Conservation (phyloP, 2,113 vertebrate species). For the Marmota flaviventris region DNA sequence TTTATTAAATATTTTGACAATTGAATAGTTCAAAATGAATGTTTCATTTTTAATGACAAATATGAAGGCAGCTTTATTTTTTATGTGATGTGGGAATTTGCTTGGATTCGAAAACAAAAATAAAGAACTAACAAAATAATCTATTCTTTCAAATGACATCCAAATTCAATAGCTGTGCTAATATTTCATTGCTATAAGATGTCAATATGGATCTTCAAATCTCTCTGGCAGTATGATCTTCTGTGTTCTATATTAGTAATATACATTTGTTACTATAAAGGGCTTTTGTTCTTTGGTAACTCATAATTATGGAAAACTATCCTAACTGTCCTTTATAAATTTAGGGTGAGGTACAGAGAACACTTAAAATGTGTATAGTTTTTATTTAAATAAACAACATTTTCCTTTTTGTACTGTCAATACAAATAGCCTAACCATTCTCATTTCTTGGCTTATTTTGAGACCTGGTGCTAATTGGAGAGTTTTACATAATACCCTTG, state of each 20-base stretch:
- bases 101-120: conserved; percentile 20
- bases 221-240: conserved; percentile 4
- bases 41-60: conserved; percentile 32
- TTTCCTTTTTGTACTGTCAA: conserved; percentile 14
- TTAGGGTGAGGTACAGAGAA: neutral
- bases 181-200: conserved; percentile 43
- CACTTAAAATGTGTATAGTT: neutral
- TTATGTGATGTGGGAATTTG: conserved; percentile 6
- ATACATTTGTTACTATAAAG: neutral
- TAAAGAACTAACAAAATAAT: conserved; percentile 44
- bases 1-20: conserved; percentile 61
- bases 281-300: neutral
- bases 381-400: neutral
- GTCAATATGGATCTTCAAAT: conserved; percentile 16
- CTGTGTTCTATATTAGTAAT: neutral
- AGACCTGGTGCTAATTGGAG: neutral
- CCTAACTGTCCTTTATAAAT: conserved; percentile 22
- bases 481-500: neutral
- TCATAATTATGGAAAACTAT: neutral
- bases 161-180: conserved; percentile 32
- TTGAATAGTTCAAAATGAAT: conserved; percentile 8
- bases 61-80: conserved; percentile 24
- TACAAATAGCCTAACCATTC: neutral
- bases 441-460: neutral
- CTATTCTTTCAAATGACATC: conserved; percentile 39